These are phyloP conservation scores for Himalopsyche kuldschensis DNA, from an alignment of 2,888 invertebrate species.

Conservation along the genomic window DNA sequence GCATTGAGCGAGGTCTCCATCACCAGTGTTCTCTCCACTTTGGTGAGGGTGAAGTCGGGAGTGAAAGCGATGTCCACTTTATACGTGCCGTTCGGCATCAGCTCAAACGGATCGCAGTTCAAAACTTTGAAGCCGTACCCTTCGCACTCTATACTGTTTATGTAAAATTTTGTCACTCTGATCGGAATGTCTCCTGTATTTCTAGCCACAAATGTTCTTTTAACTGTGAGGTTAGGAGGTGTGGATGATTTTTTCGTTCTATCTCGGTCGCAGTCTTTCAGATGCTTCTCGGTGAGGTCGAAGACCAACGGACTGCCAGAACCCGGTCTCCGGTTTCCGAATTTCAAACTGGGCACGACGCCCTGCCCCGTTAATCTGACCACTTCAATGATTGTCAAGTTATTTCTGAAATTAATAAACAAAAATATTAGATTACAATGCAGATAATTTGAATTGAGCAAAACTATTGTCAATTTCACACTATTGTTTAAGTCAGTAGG, in stretches of 20 bases:
- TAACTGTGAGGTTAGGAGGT: constrained; percentile 56
- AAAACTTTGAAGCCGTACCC: constrained; percentile 79
- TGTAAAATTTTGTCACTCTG: constrained; percentile 66
- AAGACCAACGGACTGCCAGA: constrained; percentile 75
- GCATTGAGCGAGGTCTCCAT: constrained; percentile 64
- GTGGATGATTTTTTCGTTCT: constrained; percentile 35
- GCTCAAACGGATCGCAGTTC: constrained; percentile 71
- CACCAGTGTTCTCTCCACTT: constrained; percentile 67
- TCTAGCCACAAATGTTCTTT: constrained; percentile 78
- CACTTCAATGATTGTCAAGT: constrained; percentile 88
- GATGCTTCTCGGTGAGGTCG: constrained; percentile 66
- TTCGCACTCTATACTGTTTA: constrained; percentile 70
- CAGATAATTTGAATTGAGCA: too few species aligned
- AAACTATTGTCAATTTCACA: too few species aligned
- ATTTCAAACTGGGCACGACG: constrained; percentile 82
- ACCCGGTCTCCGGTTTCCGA: constrained; percentile 85
- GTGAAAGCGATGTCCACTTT: constrained; percentile 86
- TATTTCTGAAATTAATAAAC: constrained; percentile 70
- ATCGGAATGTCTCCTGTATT: constrained; percentile 93
- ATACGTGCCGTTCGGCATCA: constrained; percentile 72
- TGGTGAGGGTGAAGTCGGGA: constrained; percentile 81
- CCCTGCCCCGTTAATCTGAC: constrained; percentile 82
- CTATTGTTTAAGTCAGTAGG: too few species aligned
- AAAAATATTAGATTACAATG: too few species aligned
- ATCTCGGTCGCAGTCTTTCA: constrained; percentile 58